Evolutionary conservation across 2,888 invertebrate genomes (phyloP).

Genomic region (Xestia xanthographa): DNA sequence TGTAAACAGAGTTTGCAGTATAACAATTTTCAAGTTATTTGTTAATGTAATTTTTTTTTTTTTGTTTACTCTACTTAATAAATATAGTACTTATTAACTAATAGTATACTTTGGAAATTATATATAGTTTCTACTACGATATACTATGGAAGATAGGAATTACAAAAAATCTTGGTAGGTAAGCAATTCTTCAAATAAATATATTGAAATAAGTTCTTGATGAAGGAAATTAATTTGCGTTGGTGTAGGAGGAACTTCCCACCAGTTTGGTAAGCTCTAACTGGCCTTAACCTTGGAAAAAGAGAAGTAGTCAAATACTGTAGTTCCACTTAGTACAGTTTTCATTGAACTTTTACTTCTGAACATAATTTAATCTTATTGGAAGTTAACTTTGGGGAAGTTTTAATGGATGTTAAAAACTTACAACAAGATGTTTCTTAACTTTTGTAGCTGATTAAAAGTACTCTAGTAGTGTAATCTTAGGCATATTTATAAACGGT

Average conservation of each 20-base stretch:
- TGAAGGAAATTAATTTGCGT: not conserved
- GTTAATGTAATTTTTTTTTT: not conserved
- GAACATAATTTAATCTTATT: constrained; percentile 31
- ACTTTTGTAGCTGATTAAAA: not conserved
- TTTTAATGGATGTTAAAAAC: constrained; percentile 7
- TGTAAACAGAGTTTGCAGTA: not conserved
- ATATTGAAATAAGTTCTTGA: not conserved
- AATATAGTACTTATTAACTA: too few species aligned
- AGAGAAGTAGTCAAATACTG: constrained; percentile 19
- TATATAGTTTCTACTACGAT: too few species aligned
- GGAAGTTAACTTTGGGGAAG: constrained; percentile 25
- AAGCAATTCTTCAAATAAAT: not conserved
- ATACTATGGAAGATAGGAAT: not conserved
- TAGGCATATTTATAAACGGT: not conserved
- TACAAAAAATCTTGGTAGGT: not conserved
- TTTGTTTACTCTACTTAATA: too few species aligned
- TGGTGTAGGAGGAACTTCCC: not conserved
- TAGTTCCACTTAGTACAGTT: constrained; percentile 19
- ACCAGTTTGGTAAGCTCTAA: not conserved
- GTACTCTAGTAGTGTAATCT: not conserved
- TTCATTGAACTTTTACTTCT: constrained; percentile 18
- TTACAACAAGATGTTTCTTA: constrained; percentile 1
- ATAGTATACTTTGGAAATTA: not conserved
- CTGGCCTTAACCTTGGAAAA: constrained; percentile 27
- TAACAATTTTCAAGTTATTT: not conserved